These are phyloP conservation scores for Sylvia borin DNA, from an alignment of 2,797 vertebrate species.

Conservation along the genomic window DNA sequence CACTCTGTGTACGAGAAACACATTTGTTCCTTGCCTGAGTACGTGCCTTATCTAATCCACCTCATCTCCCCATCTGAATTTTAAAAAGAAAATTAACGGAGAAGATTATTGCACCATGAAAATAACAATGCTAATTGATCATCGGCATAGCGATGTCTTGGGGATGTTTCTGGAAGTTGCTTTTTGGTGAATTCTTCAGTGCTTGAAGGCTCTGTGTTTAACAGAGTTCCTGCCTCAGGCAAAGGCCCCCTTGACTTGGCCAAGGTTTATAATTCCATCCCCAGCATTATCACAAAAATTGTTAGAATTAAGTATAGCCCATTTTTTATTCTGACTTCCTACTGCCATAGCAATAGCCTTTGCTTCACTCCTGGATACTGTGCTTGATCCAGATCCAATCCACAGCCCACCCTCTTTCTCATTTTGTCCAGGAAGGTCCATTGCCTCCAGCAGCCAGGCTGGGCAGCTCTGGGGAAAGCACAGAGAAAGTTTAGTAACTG, in stretches of 20 bases:
- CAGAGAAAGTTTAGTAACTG: background rate
- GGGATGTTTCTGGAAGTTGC: background rate
- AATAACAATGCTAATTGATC: slow-evolving; percentile 1
- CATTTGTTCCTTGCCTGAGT: background rate
- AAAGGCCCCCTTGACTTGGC: background rate
- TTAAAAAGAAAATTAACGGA: slow-evolving; percentile 25
- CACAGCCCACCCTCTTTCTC: accelerated
- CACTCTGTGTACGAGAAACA: accelerated
- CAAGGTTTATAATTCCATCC: background rate
- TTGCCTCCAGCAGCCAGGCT: background rate
- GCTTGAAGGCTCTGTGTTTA: background rate
- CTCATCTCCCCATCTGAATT: background rate
- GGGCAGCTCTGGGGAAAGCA: background rate
- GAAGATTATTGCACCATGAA: background rate
- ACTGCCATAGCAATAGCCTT: background rate
- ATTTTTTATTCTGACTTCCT: background rate
- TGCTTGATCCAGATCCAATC: accelerated
- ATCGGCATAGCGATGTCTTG: accelerated
- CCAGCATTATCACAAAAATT: background rate
- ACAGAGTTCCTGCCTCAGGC: background rate
- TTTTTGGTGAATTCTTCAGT: background rate
- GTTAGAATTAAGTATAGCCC: background rate
- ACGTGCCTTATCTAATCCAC: background rate
- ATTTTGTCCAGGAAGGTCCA: background rate
- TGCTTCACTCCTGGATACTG: background rate